A percentile compares a stretch with the other conserved stretches of the same genome.
These are phyloP conservation scores for Lophius piscatorius DNA, from an alignment of 2,113 vertebrate species.

Conservation along the genomic window DNA sequence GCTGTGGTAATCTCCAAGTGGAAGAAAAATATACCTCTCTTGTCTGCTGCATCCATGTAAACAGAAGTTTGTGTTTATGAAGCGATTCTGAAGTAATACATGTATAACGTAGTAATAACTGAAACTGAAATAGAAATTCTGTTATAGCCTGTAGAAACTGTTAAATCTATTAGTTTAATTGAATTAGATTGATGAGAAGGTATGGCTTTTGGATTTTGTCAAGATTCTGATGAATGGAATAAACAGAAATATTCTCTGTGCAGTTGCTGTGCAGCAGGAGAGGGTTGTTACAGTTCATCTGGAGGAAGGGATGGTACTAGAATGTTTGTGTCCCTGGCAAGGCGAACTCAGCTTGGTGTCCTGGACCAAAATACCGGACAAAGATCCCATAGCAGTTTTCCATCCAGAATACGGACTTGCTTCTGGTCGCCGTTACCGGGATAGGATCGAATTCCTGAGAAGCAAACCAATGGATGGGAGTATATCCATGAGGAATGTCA, in stretches of 20 bases:
- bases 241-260: conserved; percentile 24
- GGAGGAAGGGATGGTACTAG: conserved; percentile 81
- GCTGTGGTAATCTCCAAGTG: conserved; percentile 34
- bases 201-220: background rate
- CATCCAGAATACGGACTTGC: conserved; percentile 57
- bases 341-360: conserved; percentile 77
- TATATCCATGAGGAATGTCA: conserved; percentile 79
- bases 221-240: background rate
- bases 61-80: no score
- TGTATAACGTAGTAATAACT: background rate
- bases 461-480: conserved; percentile 65
- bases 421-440: conserved; percentile 57
- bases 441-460: conserved; percentile 79
- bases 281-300: conserved; percentile 72
- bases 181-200: background rate
- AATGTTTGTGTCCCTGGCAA: conserved; percentile 78
- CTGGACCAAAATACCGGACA: conserved; percentile 79
- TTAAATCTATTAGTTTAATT: background rate
- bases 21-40: background rate
- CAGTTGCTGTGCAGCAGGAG: conserved; percentile 66
- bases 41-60: background rate
- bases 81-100: background rate
- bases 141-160: no score
- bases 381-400: conserved; percentile 74
- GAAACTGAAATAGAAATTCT: background rate